phyloP scores from a whole-genome alignment of 53 echinoderm and acorn worm species.

The Luidia sarsii region DNA sequence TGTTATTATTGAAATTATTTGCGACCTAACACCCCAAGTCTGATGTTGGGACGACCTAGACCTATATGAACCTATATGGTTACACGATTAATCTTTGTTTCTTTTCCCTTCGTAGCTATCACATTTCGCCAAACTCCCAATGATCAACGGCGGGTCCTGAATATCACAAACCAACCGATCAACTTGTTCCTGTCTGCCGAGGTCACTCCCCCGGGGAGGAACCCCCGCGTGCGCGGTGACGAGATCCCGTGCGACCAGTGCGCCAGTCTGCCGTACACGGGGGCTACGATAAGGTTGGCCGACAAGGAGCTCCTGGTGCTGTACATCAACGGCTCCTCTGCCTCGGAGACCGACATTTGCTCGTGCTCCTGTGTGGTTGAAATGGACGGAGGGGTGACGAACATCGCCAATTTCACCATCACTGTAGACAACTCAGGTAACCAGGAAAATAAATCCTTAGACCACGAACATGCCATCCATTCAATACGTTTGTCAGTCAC shows the following conservation, averaged over 20 bases:
- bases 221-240: neutral
- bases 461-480: too few relatives aligned
- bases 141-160: neutral
- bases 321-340: conserved; percentile 2
- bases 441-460: too few relatives aligned
- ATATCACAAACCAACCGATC: neutral
- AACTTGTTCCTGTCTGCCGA: neutral
- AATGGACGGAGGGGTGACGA: neutral
- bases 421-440: neutral
- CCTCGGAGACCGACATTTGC: neutral
- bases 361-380: neutral
- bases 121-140: neutral
- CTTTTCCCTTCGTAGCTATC: too few relatives aligned
- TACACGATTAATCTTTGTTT: too few relatives aligned
- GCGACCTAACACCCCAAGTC: too few relatives aligned
- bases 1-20: too few relatives aligned
- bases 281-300: neutral
- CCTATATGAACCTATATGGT: too few relatives aligned
- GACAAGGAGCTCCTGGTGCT: neutral
- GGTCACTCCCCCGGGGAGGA: too few relatives aligned
- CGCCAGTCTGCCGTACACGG: too few relatives aligned
- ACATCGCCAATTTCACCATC: neutral
- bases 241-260: neutral
- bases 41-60: too few relatives aligned
- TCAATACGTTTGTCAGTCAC: too few relatives aligned